Conservation (phyloP, 2,113 vertebrate genomes). For the Hippocampus mohnikei region DNA sequence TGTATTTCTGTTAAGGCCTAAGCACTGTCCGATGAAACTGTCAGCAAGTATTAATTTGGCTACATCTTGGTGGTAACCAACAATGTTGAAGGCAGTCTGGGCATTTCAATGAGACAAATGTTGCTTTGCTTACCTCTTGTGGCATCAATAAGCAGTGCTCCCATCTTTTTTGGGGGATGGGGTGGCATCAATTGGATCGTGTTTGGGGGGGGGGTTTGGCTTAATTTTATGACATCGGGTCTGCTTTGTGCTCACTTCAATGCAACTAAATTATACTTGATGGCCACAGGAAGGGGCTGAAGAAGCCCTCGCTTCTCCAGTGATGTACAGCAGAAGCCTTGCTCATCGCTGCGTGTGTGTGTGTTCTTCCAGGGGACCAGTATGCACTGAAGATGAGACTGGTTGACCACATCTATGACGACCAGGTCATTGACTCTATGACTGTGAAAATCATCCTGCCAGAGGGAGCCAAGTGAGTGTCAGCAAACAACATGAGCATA, state of each 20-base stretch:
- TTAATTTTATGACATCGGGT: no score
- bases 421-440: constrained; percentile 91
- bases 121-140: no score
- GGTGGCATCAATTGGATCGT: no score
- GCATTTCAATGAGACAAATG: no score
- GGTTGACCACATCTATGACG: constrained; percentile 95
- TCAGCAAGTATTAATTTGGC: no score
- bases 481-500: background rate
- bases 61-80: background rate
- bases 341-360: background rate
- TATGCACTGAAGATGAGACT: constrained; percentile 97
- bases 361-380: constrained; percentile 81
- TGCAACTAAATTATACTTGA: background rate
- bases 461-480: constrained; percentile 91
- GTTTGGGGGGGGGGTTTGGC: no score
- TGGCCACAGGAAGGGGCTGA: background rate
- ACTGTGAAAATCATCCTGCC: constrained; percentile 94
- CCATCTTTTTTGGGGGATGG: no score
- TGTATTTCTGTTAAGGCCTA: no score
- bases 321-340: background rate
- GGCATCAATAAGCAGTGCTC: no score
- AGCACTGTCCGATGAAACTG: no score
- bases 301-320: no score
- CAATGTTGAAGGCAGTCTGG: background rate
- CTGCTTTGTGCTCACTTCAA: no score